Evolutionary conservation across 2,113 vertebrate genomes (phyloP).

Genomic region (Laterallus jamaicensis): DNA sequence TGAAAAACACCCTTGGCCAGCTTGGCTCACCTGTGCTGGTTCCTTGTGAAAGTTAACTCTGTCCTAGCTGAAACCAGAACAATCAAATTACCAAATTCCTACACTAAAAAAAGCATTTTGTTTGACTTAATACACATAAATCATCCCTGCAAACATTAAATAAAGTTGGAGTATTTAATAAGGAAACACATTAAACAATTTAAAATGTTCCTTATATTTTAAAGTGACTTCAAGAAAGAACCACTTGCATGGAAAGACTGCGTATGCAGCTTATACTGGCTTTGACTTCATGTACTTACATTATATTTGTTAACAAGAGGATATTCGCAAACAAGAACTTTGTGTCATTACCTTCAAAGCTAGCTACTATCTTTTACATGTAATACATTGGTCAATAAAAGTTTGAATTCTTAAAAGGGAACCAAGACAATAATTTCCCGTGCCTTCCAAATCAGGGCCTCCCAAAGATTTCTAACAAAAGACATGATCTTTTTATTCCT

Average conservation of each 20-base stretch:
- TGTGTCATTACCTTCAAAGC: neutral
- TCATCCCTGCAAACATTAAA: slow-evolving; percentile 8
- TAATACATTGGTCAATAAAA: neutral
- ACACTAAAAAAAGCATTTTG: slow-evolving; percentile 45
- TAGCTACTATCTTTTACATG: neutral
- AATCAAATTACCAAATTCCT: slow-evolving; percentile 60
- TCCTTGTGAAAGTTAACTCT: too few relatives aligned
- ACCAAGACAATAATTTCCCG: neutral
- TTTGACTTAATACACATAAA: slow-evolving; percentile 45
- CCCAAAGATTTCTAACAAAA: neutral
- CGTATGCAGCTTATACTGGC: neutral
- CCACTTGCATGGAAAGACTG: neutral
- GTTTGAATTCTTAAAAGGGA: neutral
- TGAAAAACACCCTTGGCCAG: too few relatives aligned
- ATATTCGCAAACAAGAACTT: neutral
- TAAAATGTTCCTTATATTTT: slow-evolving; percentile 28
- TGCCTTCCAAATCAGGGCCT: neutral
- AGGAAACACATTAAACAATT: slow-evolving; percentile 49
- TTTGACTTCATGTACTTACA: neutral
- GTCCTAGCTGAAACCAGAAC: too few relatives aligned
- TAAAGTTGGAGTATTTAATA: slow-evolving; percentile 50
- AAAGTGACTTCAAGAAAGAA: neutral
- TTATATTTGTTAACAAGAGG: neutral
- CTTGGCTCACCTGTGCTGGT: too few relatives aligned
- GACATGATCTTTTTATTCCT: neutral